These are phyloP conservation scores for Muscina levida DNA, from an alignment of 2,888 invertebrate species.

Conservation along the genomic window DNA sequence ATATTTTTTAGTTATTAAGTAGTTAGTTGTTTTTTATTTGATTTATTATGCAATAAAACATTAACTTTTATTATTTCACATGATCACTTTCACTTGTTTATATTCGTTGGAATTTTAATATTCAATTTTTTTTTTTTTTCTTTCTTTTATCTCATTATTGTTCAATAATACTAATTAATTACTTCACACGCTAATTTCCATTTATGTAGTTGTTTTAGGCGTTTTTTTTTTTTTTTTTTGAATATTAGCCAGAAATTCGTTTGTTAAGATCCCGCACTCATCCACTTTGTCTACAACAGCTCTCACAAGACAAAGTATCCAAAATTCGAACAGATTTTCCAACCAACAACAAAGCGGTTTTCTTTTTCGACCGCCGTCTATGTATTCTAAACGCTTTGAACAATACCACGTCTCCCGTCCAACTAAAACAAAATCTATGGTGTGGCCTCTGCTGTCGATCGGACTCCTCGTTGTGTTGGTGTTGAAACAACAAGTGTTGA, in stretches of 20 bases:
- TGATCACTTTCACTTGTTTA: too few relatives aligned
- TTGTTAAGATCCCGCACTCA: not conserved
- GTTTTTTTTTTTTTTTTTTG: conserved; percentile 14
- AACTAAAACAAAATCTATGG: conserved; percentile 59
- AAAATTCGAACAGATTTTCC: too few relatives aligned
- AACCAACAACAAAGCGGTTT: too few relatives aligned
- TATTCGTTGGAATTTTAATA: not conserved
- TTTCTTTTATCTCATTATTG: not conserved
- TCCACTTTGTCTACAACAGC: conserved; percentile 11
- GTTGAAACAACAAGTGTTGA: conserved; percentile 45
- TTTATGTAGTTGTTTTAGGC: conserved; percentile 42
- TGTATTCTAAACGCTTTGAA: conserved; percentile 65
- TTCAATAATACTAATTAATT: conserved; percentile 6
- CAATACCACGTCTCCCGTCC: conserved; percentile 68
- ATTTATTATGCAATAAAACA: conserved; percentile 10
- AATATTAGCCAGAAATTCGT: conserved; percentile 1
- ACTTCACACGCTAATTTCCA: conserved; percentile 6
- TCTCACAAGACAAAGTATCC: too few relatives aligned
- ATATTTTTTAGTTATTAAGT: not conserved
- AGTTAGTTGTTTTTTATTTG: not conserved
- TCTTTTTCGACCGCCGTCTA: not conserved
- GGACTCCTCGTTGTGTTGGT: conserved; percentile 22
- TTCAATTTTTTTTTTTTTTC: not conserved
- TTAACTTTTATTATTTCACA: not conserved
- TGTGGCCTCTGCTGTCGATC: conserved; percentile 1